These are phyloP conservation scores for Nyctibius bracteatus DNA, from an alignment of 2,113 vertebrate species.

Conservation along the genomic window DNA sequence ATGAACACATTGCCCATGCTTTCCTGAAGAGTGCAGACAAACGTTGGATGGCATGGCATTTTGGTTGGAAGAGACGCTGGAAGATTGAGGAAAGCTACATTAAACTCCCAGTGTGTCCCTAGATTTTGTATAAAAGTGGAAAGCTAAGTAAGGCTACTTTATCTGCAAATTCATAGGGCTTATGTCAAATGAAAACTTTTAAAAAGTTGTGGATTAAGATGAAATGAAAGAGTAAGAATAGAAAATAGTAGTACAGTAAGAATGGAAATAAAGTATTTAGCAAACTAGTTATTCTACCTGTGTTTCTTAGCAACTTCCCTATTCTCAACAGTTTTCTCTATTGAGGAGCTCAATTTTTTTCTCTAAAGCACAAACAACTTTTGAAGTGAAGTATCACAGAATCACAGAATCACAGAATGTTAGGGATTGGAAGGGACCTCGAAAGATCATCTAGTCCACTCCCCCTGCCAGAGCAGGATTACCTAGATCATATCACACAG, in stretches of 20 bases:
- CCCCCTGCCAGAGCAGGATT: too few relatives aligned
- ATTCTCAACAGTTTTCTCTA: neutral
- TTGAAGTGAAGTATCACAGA: neutral
- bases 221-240: neutral
- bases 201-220: neutral
- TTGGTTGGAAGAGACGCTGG: neutral
- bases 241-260: neutral
- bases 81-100: neutral
- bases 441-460: too few relatives aligned
- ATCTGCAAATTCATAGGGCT: neutral
- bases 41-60: neutral
- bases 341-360: neutral
- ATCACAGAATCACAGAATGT: too few relatives aligned
- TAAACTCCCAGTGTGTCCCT: neutral
- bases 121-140: neutral
- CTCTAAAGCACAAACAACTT: slow-evolving; percentile 26
- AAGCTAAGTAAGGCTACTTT: neutral
- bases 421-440: too few relatives aligned
- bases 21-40: neutral
- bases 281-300: neutral
- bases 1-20: neutral
- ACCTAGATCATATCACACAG: too few relatives aligned
- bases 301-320: neutral
- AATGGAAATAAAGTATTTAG: neutral
- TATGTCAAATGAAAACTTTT: neutral